These are phyloP conservation scores for Ceratina australensis DNA, from an alignment of 1,140 invertebrate species.

Conservation along the genomic window DNA sequence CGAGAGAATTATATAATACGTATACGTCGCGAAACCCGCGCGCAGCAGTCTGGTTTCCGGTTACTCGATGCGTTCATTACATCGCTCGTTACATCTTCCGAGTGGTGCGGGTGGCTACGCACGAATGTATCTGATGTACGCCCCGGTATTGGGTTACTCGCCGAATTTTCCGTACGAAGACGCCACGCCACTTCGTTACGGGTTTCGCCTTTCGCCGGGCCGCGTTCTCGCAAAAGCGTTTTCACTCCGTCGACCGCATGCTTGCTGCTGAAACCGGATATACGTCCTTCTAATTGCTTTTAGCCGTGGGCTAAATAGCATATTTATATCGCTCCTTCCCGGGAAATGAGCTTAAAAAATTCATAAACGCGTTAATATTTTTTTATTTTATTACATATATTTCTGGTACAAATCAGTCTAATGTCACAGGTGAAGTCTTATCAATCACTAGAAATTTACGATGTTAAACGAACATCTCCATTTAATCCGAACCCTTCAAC, in stretches of 20 bases:
- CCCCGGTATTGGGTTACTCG: slow-evolving; percentile 14
- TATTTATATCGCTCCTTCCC: too few relatives aligned
- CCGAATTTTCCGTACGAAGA: slow-evolving; percentile 49
- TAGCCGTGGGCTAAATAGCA: slow-evolving; percentile 21
- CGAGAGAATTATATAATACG: background rate
- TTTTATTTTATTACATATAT: too few relatives aligned
- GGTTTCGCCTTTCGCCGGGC: slow-evolving; percentile 54
- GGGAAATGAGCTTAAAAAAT: slow-evolving; percentile 54
- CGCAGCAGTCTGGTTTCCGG: slow-evolving; percentile 14
- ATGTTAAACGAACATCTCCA: too few relatives aligned
- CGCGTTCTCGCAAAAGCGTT: slow-evolving; percentile 55
- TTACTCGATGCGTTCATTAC: slow-evolving; percentile 40
- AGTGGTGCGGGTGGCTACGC: background rate
- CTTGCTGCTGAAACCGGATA: slow-evolving; percentile 61
- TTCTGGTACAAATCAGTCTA: slow-evolving; percentile 4
- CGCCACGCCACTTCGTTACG: slow-evolving; percentile 55
- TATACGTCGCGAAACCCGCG: background rate
- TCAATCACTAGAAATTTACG: background rate
- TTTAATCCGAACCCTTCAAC: too few relatives aligned
- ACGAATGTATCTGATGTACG: slow-evolving; percentile 16
- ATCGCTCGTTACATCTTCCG: slow-evolving; percentile 27
- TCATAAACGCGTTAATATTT: too few relatives aligned
- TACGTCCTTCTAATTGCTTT: slow-evolving; percentile 64
- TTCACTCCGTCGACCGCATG: slow-evolving; percentile 21
- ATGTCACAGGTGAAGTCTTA: background rate